Base-by-base conservation (phyloP, 2,888 invertebrate genomes). In the Patella caerulea region DNA sequence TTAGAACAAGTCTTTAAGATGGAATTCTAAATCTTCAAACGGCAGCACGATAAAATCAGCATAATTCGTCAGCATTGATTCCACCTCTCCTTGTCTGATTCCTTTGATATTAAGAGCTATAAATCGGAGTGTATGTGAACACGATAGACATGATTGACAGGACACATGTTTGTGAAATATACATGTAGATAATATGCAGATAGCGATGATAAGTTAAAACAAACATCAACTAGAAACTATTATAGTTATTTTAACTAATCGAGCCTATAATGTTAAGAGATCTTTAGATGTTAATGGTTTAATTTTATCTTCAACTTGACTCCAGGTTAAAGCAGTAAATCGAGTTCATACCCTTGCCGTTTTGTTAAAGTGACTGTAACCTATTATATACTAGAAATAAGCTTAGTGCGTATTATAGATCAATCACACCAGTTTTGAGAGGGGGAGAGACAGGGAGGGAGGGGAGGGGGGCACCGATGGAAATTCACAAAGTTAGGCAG, bases 11-110 rank as follows among this genome's bases (percentile, higher is more conserved):
- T 65, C 65, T 65, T 65, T 24, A 65, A 65, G 65, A 24, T 24
- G 65, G 19, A 24, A 65, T 65, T 65, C 65, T 24, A 19, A 24
- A 65, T 19, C 65, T 65, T 65, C 65, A 65, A 65, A 65, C 59
- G 19, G 19, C 19, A 24, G 65, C 65, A 24, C 24, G 65, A 65
- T 65, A 65, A 65, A 65, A 65, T 65, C 65, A 65, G 24, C 65
- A 65, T 65, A 65, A 65, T 65, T 65, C 65, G 65, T 65, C 65
- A 65, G 24, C 65, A 65, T 24, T 24, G 65, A 65, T 65, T 65
- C 65, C 45, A 24, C 65, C 14, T 11, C 65, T 65, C 65, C 24
- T 65, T 24, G 24, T 65, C 24, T 65, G 65, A 65, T 65, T 65
- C 65, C 65, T 65, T 65, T 65, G 65, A 65, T 65, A 65, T 65